Percentiles rank a stretch among this genome's conserved stretches.
Evolutionary conservation across 2,888 invertebrate species (phyloP).

Genomic region (Strigamia transsilvanica): DNA sequence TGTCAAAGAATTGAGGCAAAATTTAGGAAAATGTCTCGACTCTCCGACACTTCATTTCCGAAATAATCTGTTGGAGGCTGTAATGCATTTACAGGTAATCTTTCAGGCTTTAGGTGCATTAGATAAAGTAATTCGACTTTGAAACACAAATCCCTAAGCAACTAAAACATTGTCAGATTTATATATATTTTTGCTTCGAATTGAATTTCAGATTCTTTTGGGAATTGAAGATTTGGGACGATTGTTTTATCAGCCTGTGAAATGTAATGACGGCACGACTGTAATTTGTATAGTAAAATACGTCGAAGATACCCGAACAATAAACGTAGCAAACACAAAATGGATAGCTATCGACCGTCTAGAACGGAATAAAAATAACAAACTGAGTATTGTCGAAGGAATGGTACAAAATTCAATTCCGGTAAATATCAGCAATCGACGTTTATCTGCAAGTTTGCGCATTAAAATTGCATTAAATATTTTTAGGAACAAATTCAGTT

Average conservation of each 20-base stretch:
- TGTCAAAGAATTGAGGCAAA: conserved; percentile 86
- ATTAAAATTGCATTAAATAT: conserved; percentile 21
- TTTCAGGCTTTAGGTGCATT: neutral
- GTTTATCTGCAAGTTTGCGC: neutral
- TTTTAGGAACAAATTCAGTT: conserved; percentile 71
- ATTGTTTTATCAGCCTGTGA: conserved; percentile 88
- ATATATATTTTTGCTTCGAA: neutral
- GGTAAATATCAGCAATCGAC: conserved; percentile 65
- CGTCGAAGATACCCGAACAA: conserved; percentile 80
- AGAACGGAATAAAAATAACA: conserved; percentile 70
- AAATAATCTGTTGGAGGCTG: conserved; percentile 89
- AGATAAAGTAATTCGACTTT: neutral
- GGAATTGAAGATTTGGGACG: conserved; percentile 94
- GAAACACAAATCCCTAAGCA: neutral
- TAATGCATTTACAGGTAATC: conserved; percentile 81
- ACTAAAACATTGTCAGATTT: neutral
- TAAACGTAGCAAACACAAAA: conserved; percentile 88
- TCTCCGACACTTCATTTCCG: conserved; percentile 89
- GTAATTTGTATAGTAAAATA: conserved; percentile 88
- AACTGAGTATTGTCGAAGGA: conserved; percentile 79
- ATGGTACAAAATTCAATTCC: conserved; percentile 86
- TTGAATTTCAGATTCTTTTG: conserved; percentile 74
- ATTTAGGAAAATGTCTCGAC: conserved; percentile 92
- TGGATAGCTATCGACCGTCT: conserved; percentile 91
- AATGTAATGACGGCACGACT: conserved; percentile 86